Evolutionary conservation across 2,113 vertebrate species (phyloP), one percentile per base, ranked within the genome.

Genomic region (Eulemur rufifrons): DNA sequence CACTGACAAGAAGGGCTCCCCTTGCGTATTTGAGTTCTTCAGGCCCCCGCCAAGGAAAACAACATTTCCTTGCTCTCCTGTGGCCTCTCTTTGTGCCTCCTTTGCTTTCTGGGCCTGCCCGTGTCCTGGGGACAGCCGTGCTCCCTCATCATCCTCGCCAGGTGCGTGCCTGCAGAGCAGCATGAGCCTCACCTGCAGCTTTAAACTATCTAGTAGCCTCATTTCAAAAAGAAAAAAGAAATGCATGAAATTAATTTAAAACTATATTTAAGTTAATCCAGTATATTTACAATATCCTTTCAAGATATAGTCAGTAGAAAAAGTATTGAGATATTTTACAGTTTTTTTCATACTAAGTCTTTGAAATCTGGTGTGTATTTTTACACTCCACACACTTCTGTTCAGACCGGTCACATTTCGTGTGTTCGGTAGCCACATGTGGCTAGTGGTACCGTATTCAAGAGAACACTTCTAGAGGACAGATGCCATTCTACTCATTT

Each of bases 101-200:
- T 45, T 39, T 15, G 0, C 12, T 1, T 39, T 61, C 50, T 69
- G 47, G 27, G 54, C 47, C 39, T 6, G 1, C 56, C 15, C 11
- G 23, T 10, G 39, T 80, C 63, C 29, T 1, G 0, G 25, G 21
- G 50, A 13, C 42, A 39, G 29, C 14, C 11, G 73, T 14, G 11
- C 34, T 42, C 45, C 7, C 45, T 17, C 18, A 6, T 56, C 50
- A 3, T 20, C 54, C 61, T 77, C 14, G 0, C 8, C 50, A 59
- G 47, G 15, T 8, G 1, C 4, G 5, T 34, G 39, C 9, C 86
- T 25, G 17, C 21, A 20, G 37, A 29, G 17, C 61, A 12, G 13
- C 0, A 2, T 12, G 85, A 45, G 11, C 15, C 20, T 2, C 2
- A 0, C 2, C 5, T 2, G 11, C 29, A 20, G 23, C 66, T 45